These are phyloP conservation scores for Hypomecis atomaria DNA, from an alignment of 2,888 invertebrate species.

Conservation along the genomic window DNA sequence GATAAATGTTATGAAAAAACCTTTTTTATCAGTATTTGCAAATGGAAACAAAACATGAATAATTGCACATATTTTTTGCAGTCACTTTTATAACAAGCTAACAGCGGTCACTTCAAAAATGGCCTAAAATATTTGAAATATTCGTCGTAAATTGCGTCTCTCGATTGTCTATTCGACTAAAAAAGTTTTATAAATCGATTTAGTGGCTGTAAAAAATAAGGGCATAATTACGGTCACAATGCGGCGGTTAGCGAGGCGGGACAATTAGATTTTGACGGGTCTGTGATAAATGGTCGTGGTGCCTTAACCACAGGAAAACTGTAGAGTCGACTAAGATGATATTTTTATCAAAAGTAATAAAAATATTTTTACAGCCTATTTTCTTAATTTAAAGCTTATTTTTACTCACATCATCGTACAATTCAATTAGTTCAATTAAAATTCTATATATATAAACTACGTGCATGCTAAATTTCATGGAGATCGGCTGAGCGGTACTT, in stretches of 20 bases:
- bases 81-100: conserved; percentile 7
- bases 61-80: conserved; percentile 18
- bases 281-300: conserved; percentile 79
- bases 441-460: too few species aligned
- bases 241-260: conserved; percentile 78
- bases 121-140: conserved; percentile 71
- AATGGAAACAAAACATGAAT: too few species aligned
- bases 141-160: conserved; percentile 64
- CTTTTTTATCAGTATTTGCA: too few species aligned
- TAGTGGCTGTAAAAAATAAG: conserved; percentile 75
- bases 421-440: too few species aligned
- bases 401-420: too few species aligned
- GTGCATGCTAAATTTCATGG: too few species aligned
- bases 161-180: conserved; percentile 59
- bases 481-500: too few species aligned
- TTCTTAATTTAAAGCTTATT: too few species aligned
- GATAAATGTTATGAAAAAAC: too few species aligned
- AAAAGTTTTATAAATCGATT: conserved; percentile 72
- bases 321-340: conserved; percentile 55
- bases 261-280: conserved; percentile 84
- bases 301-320: conserved; percentile 54
- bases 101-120: conserved; percentile 43
- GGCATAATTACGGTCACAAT: conserved; percentile 82
- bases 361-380: too few species aligned
- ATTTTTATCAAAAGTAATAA: conserved; percentile 25